These are phyloP conservation scores for Anguilla obscura DNA, from an alignment of 2,797 vertebrate genomes.

Conservation along the genomic window DNA sequence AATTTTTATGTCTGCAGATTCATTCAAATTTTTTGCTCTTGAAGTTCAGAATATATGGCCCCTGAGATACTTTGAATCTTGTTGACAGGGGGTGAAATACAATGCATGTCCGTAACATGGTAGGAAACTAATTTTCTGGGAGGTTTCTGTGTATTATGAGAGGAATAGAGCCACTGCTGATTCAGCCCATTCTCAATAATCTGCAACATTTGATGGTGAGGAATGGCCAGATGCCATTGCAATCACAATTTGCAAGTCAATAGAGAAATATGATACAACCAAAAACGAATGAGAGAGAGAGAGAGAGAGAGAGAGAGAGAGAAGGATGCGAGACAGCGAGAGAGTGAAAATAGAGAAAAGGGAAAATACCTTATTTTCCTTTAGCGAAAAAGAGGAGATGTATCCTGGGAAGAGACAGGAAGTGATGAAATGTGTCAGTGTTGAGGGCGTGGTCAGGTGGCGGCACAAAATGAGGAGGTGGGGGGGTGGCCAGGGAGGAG, in stretches of 20 bases:
- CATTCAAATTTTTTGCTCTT: neutral
- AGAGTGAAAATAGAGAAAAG: conserved; percentile 3
- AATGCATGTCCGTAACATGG: neutral
- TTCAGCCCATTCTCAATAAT: neutral
- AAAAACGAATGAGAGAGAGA: conserved; percentile 33
- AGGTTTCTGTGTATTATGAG: neutral
- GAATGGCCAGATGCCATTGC: conserved; percentile 30
- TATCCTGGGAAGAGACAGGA: neutral
- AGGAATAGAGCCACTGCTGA: neutral
- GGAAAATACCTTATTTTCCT: neutral
- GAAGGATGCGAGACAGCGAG: neutral
- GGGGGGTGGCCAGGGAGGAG: neutral
- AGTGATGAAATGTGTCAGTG: neutral
- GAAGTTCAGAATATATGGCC: neutral
- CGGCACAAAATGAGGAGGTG: neutral
- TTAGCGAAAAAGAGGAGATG: neutral
- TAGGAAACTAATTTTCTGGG: neutral
- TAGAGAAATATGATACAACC: conserved; percentile 48
- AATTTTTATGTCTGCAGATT: neutral
- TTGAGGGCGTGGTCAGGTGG: neutral
- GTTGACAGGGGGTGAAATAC: neutral
- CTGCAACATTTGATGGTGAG: conserved; percentile 31
- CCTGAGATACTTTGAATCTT: neutral
- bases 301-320: conserved; percentile 24
- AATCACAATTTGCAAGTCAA: conserved; percentile 40